Evolutionary conservation across 2,797 vertebrate species (phyloP).

Genomic region (Cirrhinus molitorella): DNA sequence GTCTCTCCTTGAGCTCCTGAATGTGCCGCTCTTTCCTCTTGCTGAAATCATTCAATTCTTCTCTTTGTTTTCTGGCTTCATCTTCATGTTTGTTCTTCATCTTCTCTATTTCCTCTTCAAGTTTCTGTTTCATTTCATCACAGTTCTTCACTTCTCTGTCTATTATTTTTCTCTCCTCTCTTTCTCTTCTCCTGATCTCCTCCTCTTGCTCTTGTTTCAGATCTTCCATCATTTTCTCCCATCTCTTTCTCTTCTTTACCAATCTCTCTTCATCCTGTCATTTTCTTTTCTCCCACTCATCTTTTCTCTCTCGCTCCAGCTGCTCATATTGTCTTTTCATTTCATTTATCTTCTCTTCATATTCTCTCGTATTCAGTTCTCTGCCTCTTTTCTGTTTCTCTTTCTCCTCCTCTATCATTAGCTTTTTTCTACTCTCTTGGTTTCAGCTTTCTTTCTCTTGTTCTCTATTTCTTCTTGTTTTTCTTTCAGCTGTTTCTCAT

Average conservation of each 20-base stretch:
- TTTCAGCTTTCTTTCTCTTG: neutral
- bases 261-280: no score
- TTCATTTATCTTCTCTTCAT: neutral
- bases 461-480: neutral
- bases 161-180: neutral
- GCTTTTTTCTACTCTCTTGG: accelerated
- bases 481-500: no score
- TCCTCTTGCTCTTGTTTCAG: neutral
- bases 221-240: no score
- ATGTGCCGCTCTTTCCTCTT: no score
- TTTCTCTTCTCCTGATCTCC: neutral
- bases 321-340: accelerated
- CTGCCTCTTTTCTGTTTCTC: neutral
- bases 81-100: neutral
- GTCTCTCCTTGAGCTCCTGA: no score
- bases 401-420: neutral
- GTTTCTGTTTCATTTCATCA: neutral
- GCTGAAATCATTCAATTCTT: no score
- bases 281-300: no score
- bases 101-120: neutral
- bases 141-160: neutral
- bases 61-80: no score
- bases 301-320: no score
- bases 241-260: no score
- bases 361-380: neutral